A percentile compares a stretch with the other conserved stretches of the same genome.
phyloP scores from a whole-genome alignment of 2,888 invertebrate species.

The Hirtodrosophila duncani region DNA sequence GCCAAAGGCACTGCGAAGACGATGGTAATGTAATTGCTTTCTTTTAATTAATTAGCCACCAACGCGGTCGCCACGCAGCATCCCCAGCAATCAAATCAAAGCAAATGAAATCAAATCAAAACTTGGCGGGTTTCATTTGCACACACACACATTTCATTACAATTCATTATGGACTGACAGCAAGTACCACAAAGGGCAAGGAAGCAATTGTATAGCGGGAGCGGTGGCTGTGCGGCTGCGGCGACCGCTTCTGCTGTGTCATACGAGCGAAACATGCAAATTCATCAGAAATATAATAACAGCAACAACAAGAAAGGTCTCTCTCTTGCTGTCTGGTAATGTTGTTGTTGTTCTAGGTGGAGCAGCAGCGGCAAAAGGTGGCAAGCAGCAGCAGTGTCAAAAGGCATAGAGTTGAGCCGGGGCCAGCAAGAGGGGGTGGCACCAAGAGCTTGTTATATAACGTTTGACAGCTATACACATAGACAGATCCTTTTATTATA shows the following conservation, averaged over 20 bases:
- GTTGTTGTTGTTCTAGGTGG: too few species aligned
- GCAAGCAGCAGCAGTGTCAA: too few species aligned
- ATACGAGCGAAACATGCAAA: conserved; percentile 26
- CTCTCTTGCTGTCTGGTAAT: too few species aligned
- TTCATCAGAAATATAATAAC: conserved; percentile 40
- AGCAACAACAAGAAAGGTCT: too few species aligned
- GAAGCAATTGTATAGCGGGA: background rate
- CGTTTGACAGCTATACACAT: too few species aligned
- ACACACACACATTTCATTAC: conserved; percentile 57
- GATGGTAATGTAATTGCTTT: conserved; percentile 20
- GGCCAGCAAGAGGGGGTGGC: too few species aligned
- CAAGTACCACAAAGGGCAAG: background rate
- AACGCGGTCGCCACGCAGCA: background rate
- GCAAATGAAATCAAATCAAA: too few species aligned
- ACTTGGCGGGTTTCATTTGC: conserved; percentile 64
- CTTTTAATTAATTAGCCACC: conserved; percentile 60
- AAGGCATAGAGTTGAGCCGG: too few species aligned
- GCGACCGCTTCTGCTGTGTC: conserved; percentile 4
- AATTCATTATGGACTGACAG: conserved; percentile 34
- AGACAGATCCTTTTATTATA: too few species aligned
- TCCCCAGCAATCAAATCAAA: conserved; percentile 56
- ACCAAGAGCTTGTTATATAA: too few species aligned
- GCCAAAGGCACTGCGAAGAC: conserved; percentile 6
- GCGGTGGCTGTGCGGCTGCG: too few species aligned
- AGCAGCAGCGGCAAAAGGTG: too few species aligned